Conservation (phyloP, 2,113 vertebrate genomes). For the Dinomys branickii region DNA sequence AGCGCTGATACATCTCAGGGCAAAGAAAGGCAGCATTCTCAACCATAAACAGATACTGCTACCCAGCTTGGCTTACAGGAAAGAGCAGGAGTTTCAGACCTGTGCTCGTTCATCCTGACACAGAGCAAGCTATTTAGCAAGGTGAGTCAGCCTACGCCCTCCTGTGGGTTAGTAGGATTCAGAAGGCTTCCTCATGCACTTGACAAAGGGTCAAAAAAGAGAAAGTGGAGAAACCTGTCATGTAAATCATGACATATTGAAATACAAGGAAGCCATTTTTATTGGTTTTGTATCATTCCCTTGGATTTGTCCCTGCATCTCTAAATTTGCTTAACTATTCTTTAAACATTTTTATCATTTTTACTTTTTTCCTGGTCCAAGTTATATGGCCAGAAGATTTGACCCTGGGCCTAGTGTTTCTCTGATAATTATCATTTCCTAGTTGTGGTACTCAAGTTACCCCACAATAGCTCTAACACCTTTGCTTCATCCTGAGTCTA, state of each 20-base stretch:
- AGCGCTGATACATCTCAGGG: background rate
- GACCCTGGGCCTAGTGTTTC: slow-evolving; percentile 37
- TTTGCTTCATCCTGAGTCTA: slow-evolving; percentile 61
- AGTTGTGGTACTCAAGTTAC: slow-evolving; percentile 66
- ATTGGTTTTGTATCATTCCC: background rate
- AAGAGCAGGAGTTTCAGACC: background rate
- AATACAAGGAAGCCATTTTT: background rate
- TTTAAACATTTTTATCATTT: background rate
- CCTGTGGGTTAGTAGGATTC: background rate
- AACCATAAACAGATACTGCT: background rate
- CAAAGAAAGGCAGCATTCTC: background rate
- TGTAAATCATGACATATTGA: background rate
- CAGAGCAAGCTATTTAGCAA: background rate
- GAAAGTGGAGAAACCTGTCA: background rate
- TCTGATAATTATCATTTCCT: slow-evolving; percentile 67
- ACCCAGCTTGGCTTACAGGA: background rate
- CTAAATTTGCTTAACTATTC: background rate
- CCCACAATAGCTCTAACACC: slow-evolving; percentile 58
- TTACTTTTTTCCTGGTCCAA: background rate
- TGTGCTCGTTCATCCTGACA: background rate
- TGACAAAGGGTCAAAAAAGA: background rate
- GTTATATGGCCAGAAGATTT: slow-evolving; percentile 42
- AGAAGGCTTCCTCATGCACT: background rate
- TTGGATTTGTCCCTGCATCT: background rate
- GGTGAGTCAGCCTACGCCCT: background rate